Percentiles rank a stretch among this genome's conserved stretches.
Evolutionary conservation across 1,140 invertebrate species (phyloP).

Genomic region (Cherax destructor): DNA sequence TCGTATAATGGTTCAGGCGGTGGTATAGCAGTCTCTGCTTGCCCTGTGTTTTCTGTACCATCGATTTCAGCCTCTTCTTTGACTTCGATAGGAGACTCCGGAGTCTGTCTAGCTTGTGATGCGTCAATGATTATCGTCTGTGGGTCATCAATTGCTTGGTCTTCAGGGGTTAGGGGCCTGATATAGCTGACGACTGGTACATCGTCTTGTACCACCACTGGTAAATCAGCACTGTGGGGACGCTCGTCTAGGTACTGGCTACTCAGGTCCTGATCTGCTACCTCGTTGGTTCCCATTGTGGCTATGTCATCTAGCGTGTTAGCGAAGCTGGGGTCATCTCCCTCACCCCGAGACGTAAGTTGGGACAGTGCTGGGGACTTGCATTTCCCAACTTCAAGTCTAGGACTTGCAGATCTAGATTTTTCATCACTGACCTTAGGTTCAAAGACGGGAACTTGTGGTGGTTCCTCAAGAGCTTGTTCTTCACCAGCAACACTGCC

Average conservation of each 20-base stretch:
- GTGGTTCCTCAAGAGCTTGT: slow-evolving; percentile 12
- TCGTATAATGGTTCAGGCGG: slow-evolving; percentile 42
- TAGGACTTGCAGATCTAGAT: slow-evolving; percentile 47
- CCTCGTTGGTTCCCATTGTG: slow-evolving; percentile 71
- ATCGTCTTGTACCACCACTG: slow-evolving; percentile 8
- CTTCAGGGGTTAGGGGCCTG: slow-evolving; percentile 34
- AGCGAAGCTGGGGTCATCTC: slow-evolving; percentile 66
- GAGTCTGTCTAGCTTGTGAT: neutral
- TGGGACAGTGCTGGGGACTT: slow-evolving; percentile 61
- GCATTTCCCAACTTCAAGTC: slow-evolving; percentile 1
- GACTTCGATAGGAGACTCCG: slow-evolving; percentile 1
- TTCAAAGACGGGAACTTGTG: neutral
- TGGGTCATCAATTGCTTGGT: slow-evolving; percentile 36
- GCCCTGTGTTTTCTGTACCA: neutral
- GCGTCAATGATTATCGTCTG: slow-evolving; percentile 36
- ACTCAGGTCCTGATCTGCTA: slow-evolving; percentile 68
- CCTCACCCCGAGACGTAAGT: slow-evolving; percentile 46
- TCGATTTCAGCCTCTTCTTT: neutral
- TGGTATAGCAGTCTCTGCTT: neutral
- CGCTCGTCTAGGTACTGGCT: slow-evolving; percentile 65
- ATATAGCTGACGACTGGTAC: slow-evolving; percentile 53
- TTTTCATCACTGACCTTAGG: slow-evolving; percentile 25
- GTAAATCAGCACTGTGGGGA: slow-evolving; percentile 17
- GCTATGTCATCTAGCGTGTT: slow-evolving; percentile 69
- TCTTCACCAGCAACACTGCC: slow-evolving; percentile 33